Percentiles rank a stretch among this genome's conserved stretches.
These are phyloP conservation scores for Rallus limicola DNA, from an alignment of 2,113 vertebrate genomes.

Conservation along the genomic window DNA sequence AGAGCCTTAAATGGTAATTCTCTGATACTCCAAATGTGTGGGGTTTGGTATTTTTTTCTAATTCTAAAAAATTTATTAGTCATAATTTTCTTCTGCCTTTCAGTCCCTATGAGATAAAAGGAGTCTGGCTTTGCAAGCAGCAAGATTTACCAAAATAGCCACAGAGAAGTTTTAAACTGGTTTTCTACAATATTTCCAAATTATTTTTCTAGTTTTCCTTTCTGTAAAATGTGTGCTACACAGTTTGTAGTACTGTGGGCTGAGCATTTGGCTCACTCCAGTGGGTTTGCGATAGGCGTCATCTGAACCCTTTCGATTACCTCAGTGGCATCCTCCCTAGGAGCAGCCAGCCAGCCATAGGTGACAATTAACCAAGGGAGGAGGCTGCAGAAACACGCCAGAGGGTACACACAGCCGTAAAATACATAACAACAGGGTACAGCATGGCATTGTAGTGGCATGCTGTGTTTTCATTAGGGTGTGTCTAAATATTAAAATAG, in stretches of 20 bases:
- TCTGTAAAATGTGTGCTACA: neutral
- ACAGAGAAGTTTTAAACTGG: neutral
- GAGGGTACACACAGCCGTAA: neutral
- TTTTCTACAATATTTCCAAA: neutral
- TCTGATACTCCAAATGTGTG: neutral
- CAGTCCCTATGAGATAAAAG: neutral
- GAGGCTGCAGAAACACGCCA: neutral
- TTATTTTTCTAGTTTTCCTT: neutral
- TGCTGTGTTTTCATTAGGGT: neutral
- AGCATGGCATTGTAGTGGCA: neutral
- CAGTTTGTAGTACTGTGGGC: rapidly evolving
- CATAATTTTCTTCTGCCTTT: slow-evolving; percentile 18
- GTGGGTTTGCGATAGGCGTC: rapidly evolving
- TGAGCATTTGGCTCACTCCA: neutral
- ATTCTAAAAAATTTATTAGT: slow-evolving; percentile 33
- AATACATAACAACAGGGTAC: neutral
- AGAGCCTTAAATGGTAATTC: neutral
- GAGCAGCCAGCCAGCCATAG: neutral
- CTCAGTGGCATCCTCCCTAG: neutral
- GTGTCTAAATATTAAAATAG: neutral
- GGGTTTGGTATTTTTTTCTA: slow-evolving; percentile 3
- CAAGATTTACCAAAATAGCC: neutral
- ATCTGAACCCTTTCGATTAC: rapidly evolving
- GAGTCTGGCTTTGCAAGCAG: neutral
- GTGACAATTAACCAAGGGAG: neutral